A percentile compares a stretch with the other conserved stretches of the same genome.
Conservation (phyloP, 2,113 vertebrate genomes). For the Ceyx margarethae region DNA sequence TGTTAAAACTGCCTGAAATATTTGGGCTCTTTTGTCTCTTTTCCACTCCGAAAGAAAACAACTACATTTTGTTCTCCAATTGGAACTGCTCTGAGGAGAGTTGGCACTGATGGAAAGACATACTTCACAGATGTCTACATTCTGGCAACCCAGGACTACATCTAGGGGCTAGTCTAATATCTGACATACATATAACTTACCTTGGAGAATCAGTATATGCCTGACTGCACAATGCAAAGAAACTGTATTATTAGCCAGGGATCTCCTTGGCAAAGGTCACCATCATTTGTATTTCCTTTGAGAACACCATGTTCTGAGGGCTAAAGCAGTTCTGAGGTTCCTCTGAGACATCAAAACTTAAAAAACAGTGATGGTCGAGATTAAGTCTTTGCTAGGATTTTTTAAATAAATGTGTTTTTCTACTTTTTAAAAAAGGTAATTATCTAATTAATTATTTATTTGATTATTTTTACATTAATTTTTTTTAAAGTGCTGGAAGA, state of each 20-base stretch:
- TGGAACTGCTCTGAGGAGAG: neutral
- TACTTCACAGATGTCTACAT: neutral
- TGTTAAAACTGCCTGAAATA: neutral
- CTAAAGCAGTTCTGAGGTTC: slow-evolving; percentile 5
- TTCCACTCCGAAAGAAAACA: neutral
- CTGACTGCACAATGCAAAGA: neutral
- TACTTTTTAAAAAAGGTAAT: neutral
- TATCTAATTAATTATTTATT: too few species aligned
- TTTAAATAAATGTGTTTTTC: neutral
- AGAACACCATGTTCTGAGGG: slow-evolving; percentile 14
- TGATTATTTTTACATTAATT: too few species aligned
- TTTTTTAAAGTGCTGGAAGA: too few species aligned
- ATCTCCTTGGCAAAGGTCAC: slow-evolving; percentile 54
- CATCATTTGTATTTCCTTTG: neutral
- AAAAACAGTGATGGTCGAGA: neutral
- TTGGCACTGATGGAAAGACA: neutral
- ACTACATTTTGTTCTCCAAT: neutral
- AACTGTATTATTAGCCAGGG: neutral
- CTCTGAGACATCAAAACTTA: neutral
- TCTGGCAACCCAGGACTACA: neutral
- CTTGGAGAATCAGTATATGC: neutral
- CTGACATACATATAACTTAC: neutral
- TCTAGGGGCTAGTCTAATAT: neutral
- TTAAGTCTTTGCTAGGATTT: neutral
- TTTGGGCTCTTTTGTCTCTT: neutral